Conservation (phyloP, 1,140 invertebrate species). For the Cardiocondyla obscurior region DNA sequence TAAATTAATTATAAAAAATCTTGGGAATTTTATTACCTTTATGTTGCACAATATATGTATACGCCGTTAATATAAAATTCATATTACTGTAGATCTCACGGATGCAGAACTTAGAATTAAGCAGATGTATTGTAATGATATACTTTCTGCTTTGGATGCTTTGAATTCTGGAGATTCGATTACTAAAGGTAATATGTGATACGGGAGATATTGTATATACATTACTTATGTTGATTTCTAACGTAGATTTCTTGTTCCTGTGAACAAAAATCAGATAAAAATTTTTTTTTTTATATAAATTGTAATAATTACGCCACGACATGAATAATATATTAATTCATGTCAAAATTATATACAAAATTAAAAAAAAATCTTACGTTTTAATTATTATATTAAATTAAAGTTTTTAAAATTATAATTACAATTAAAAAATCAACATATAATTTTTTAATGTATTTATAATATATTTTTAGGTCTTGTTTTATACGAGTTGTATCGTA, state of each 20-base stretch:
- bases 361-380: not conserved
- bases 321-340: not conserved
- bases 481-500: slow-evolving; percentile 77
- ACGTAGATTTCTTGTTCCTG: not conserved
- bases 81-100: slow-evolving; percentile 74
- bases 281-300: not conserved
- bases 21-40: not conserved
- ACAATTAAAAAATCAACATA: not conserved
- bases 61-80: not conserved
- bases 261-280: not conserved
- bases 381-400: not conserved
- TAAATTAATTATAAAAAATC: not conserved
- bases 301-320: not conserved
- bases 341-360: not conserved
- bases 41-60: not conserved
- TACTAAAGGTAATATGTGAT: slow-evolving; percentile 76
- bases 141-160: slow-evolving; percentile 70
- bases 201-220: not conserved
- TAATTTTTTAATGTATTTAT: slow-evolving; percentile 48
- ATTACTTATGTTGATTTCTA: not conserved
- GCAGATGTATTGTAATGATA: slow-evolving; percentile 72
- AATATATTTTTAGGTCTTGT: slow-evolving; percentile 73
- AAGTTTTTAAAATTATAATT: not conserved
- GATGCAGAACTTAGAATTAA: slow-evolving; percentile 74
- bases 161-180: slow-evolving; percentile 76